Conservation (phyloP, 2,113 vertebrate species). For the Azemiops feae region DNA sequence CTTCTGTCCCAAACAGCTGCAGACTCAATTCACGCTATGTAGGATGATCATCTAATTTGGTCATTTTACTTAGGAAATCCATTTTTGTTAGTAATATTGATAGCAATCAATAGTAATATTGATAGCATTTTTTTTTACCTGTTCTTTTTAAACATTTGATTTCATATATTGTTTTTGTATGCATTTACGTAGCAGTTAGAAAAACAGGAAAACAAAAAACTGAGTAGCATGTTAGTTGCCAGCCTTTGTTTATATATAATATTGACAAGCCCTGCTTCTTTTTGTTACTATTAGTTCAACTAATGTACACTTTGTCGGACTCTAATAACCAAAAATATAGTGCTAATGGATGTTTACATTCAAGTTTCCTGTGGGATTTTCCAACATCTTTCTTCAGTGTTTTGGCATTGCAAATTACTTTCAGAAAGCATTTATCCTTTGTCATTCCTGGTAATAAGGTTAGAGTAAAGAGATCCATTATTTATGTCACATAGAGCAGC, state of each 20-base stretch:
- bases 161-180: background rate
- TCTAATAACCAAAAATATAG: background rate
- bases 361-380: background rate
- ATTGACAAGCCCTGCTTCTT: background rate
- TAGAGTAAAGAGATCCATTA: constrained; percentile 8
- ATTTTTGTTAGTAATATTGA: background rate
- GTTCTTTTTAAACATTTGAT: background rate
- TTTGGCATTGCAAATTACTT: constrained; percentile 3
- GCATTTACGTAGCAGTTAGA: background rate
- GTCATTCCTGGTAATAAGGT: background rate
- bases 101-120: background rate
- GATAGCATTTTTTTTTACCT: background rate
- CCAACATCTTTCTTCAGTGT: background rate
- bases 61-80: background rate
- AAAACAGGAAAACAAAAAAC: background rate
- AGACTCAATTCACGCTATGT: background rate
- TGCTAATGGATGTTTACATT: background rate
- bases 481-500: background rate
- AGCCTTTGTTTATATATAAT: background rate
- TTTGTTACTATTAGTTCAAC: background rate
- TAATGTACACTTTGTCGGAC: background rate
- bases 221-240: background rate
- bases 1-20: no score
- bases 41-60: background rate
- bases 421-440: constrained; percentile 10